Percentiles rank a stretch among this genome's conserved stretches.
These are phyloP conservation scores for Pollimyrus isidori DNA, from an alignment of 2,113 vertebrate species.

Conservation along the genomic window DNA sequence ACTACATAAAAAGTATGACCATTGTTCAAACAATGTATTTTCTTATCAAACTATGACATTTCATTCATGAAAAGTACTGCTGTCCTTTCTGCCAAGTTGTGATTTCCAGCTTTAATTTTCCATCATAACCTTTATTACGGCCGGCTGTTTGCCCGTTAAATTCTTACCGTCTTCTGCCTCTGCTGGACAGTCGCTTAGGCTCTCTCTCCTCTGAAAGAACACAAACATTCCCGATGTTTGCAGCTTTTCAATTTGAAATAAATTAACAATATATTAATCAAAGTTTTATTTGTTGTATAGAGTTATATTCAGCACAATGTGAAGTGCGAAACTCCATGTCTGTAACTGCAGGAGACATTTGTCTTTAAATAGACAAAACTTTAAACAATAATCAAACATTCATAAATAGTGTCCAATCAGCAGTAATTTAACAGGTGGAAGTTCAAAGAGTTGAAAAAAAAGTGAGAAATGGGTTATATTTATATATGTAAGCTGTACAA, in stretches of 20 bases:
- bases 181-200: constrained; percentile 73
- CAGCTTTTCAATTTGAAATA: not conserved
- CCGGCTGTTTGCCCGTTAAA: not conserved
- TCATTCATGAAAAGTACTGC: not conserved
- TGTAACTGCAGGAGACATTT: not conserved
- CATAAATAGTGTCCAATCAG: not conserved
- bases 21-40: not conserved
- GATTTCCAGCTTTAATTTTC: not conserved
- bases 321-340: not conserved
- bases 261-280: not conserved
- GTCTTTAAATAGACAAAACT: not conserved
- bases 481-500: not conserved
- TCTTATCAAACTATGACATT: not conserved
- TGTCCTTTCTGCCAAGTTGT: not conserved
- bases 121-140: not conserved
- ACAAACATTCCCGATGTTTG: not conserved
- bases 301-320: not conserved
- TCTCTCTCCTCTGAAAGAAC: constrained; percentile 39
- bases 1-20: constrained; percentile 38
- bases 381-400: not conserved
- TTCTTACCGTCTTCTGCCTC: constrained; percentile 72
- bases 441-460: not conserved
- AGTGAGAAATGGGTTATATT: not conserved
- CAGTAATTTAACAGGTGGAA: not conserved
- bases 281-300: not conserved